These are phyloP conservation scores for Noctua comes DNA, from an alignment of 2,888 invertebrate genomes.

Conservation along the genomic window DNA sequence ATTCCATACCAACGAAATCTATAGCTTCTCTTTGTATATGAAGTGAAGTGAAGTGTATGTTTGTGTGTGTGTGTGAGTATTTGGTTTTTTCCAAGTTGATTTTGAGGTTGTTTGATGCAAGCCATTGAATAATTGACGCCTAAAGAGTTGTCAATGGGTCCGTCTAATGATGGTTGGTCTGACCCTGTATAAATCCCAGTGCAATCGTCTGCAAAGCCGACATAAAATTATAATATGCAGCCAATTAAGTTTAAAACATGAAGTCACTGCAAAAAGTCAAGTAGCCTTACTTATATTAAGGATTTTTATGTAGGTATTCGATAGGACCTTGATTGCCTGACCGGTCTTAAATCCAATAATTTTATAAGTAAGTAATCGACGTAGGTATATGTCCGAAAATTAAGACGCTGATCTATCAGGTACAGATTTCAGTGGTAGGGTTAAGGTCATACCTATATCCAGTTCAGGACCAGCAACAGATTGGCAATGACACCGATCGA, in stretches of 20 bases:
- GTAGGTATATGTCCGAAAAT: background rate
- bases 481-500: constrained; percentile 55
- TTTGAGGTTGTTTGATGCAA: background rate
- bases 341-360: constrained; percentile 36
- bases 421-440: constrained; percentile 25
- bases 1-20: no score
- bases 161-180: background rate
- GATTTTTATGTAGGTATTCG: constrained; percentile 25
- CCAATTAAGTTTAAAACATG: constrained; percentile 28
- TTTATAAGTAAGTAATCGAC: constrained; percentile 15
- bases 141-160: background rate
- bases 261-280: constrained; percentile 24
- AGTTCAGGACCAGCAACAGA: constrained; percentile 53
- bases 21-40: no score
- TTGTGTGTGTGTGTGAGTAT: background rate
- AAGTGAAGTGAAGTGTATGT: no score
- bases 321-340: constrained; percentile 21
- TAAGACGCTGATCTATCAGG: constrained; percentile 23
- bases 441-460: constrained; percentile 43
- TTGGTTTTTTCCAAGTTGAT: background rate
- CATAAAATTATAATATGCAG: constrained; percentile 16
- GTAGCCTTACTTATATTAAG: constrained; percentile 19
- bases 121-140: background rate
- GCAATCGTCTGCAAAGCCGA: background rate
- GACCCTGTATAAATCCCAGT: background rate